phyloP scores from a whole-genome alignment of 2,113 vertebrate genomes.

The rabbit (Oryctolagus cuniculus) region DNA sequence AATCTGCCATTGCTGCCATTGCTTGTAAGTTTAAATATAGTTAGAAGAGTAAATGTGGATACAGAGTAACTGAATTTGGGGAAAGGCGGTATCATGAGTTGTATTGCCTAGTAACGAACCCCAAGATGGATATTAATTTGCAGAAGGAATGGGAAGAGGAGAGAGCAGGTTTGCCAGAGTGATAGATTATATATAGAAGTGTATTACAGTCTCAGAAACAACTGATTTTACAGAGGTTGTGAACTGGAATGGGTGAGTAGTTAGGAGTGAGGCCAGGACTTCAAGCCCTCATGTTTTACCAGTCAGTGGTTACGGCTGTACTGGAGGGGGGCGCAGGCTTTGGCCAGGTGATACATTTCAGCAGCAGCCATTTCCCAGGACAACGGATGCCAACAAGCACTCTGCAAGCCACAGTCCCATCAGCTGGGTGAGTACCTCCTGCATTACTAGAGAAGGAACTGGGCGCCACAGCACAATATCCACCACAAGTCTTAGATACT shows the following conservation, averaged over 20 bases:
- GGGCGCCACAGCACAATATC: too few species aligned
- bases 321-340: neutral
- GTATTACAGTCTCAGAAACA: neutral
- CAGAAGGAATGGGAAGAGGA: neutral
- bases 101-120: neutral
- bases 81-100: too few species aligned
- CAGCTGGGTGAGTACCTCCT: too few species aligned
- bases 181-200: neutral
- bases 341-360: neutral
- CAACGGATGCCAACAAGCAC: accelerated
- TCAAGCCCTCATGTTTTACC: too few species aligned
- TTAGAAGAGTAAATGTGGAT: neutral
- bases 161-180: neutral
- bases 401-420: neutral
- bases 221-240: accelerated
- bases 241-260: neutral
- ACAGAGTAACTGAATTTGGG: neutral
- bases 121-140: neutral
- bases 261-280: neutral
- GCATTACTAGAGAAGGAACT: neutral
- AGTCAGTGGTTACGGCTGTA: neutral
- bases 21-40: neutral
- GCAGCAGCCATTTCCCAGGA: neutral
- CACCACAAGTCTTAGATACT: neutral
- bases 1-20: too few species aligned